A percentile compares a stretch with the other conserved stretches of the same genome.
Conservation (phyloP, 2,888 invertebrate species). For the Aplocera efformata region DNA sequence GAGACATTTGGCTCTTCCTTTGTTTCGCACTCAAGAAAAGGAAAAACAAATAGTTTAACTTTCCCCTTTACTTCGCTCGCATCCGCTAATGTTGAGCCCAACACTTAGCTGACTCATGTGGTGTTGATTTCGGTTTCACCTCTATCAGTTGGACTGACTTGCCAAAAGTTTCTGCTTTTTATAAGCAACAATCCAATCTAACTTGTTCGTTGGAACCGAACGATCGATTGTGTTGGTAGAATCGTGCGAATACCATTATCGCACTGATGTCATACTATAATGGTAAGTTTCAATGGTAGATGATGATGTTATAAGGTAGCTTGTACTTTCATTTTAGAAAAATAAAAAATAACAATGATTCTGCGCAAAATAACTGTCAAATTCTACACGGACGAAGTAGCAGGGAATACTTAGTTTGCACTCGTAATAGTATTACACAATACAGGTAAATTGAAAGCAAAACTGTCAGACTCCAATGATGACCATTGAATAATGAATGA, state of each 20-base stretch:
- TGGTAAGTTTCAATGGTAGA: no score
- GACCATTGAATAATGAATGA: no score
- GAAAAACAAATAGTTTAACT: conserved; percentile 76
- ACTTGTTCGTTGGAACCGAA: conserved; percentile 29
- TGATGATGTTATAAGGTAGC: no score
- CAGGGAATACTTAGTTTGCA: no score
- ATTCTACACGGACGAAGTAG: no score
- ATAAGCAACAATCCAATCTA: conserved; percentile 28
- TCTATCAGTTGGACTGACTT: conserved; percentile 55
- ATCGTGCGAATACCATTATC: conserved; percentile 33
- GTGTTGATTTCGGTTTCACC: conserved; percentile 72
- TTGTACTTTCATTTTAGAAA: no score
- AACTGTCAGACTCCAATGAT: no score
- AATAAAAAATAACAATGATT: no score
- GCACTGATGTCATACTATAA: no score
- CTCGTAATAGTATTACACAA: no score
- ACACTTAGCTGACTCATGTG: conserved; percentile 71
- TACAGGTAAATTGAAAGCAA: no score
- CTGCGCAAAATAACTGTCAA: no score
- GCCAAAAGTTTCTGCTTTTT: conserved; percentile 35
- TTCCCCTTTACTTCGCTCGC: conserved; percentile 72
- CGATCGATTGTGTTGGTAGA: conserved; percentile 19
- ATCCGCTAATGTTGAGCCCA: conserved; percentile 67
- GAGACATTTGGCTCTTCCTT: conserved; percentile 38
- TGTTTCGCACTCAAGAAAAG: conserved; percentile 55